Base-by-base conservation (phyloP, 1,140 invertebrate genomes). In the Drosophila carrolli region DNA sequence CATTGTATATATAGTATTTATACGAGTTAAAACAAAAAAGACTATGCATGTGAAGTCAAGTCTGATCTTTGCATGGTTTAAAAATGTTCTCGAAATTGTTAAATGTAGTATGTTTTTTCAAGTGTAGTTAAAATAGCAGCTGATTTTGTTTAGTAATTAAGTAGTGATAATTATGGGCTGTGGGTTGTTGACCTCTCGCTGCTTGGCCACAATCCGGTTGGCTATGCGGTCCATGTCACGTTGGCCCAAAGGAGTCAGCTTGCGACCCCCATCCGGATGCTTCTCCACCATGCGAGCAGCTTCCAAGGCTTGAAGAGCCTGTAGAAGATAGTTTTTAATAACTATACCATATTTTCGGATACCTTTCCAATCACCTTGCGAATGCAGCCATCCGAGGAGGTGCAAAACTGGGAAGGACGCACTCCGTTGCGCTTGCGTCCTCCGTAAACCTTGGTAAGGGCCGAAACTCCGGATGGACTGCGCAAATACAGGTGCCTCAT, bases 191-290 rank as follows among this genome's bases (percentile, higher is more conserved):
- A 9, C 29, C 14, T 6, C 8, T 78, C 94, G 94, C 80, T 95
- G 94, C 70, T 95, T 95, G 27, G 93, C 93, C 61, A 95, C 95
- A 65, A 99, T 96, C 94, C 99, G 98, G 19, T 98, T 97, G 44
- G 99, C 98, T 92, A 99, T 99, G 91, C 98, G 95, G 94, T 99
- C 98, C 79, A 99, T 94, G 94, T 99, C 98, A 91, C 98, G 95
- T 75, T 98, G 95, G 71, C 99, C 99, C 93, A 98, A 97, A 40
- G 94, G 94, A n/a, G 98, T 98, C 53, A 99, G 93, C 83, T 96
- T 95, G 41, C 98, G 95, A n/a, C 98, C 98, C 93, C 97, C 97
- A 88, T 96, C 96, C 4, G 95, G 93, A 50, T 96, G 94, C 92
- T 98, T 98, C 93, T 99, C 98, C 16, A 99, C 97, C 68, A 99